phyloP scores from a whole-genome alignment of 2,113 vertebrate species.

The Halcyon senegalensis region DNA sequence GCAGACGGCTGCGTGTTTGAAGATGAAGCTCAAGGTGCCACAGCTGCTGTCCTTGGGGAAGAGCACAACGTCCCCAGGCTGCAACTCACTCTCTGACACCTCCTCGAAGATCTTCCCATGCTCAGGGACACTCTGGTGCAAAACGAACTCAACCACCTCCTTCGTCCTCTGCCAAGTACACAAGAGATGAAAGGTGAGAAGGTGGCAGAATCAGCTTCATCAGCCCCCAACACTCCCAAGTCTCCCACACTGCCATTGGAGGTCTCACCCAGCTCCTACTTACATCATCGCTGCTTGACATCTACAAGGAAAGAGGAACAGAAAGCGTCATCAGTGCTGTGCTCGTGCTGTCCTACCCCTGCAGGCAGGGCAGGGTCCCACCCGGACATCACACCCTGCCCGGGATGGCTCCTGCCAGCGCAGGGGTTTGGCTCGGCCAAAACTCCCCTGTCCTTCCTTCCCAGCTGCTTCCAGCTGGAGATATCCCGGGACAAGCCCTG shows the following conservation, averaged over 20 bases:
- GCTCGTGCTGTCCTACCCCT: rapidly evolving
- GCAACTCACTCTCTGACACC: rapidly evolving
- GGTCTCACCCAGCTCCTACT: not conserved
- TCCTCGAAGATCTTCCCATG: rapidly evolving
- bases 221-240: too few relatives aligned
- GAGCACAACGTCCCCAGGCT: not conserved
- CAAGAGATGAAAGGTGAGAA: not conserved
- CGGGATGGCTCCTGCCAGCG: not conserved
- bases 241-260: rapidly evolving
- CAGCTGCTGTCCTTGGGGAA: not conserved
- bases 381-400: not conserved
- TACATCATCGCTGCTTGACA: rapidly evolving
- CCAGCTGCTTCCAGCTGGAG: not conserved
- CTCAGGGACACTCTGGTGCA: rapidly evolving
- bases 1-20: rapidly evolving
- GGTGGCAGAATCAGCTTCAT: not conserved
- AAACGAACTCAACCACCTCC: rapidly evolving
- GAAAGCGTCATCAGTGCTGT: rapidly evolving
- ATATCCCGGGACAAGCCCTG: rapidly evolving
- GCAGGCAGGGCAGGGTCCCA: too few relatives aligned
- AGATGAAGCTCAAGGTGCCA: too few relatives aligned
- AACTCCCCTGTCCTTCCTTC: rapidly evolving
- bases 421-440: too few relatives aligned
- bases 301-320: not conserved
- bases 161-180: rapidly evolving